Evolutionary conservation across 2,888 invertebrate species (phyloP), one percentile per base, ranked within the genome.

Genomic region (Stenoptilia bipunctidactyla): DNA sequence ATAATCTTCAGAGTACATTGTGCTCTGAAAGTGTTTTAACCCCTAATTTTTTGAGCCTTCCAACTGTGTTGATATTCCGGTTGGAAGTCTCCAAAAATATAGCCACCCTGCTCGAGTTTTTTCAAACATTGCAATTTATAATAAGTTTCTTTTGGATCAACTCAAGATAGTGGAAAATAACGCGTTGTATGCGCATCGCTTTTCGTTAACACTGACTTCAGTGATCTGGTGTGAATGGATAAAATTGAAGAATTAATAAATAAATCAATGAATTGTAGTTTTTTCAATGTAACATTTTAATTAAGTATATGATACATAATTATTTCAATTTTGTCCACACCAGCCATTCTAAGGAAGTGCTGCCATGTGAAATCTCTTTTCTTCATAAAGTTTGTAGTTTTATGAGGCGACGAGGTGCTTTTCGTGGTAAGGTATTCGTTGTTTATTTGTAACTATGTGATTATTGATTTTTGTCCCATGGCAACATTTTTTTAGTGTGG

Each of bases 101-200:
- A 12, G n/a, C 30, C 30, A 30, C 30, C n/a, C n/a, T n/a, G 12
- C 30, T 30, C n/a, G 30, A 30, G 30, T 30, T 30, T n/a, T 30
- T 30, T 30, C 30, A 30, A 30, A 30, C 3, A 20, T 20, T 20
- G 20, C 30, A 30, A 30, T 41, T 30, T 30, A 30, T n/a, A 30
- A 30, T n/a, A 12, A n/a, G 30, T 44, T 37, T 41, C 40, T 35
- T 38, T 42, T 35, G 38, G 20, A 41, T 13, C 25, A 50, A 40
- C 50, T 53, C 47, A 0, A 45, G 48, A 49, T 50, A 52, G 53
- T 59, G 58, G 58, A 3, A 4, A 13, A 5, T 34, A 63, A 61
- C 68, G 72, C 77, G 69, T 76, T 75, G 79, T 76, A 73, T 79
- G 79, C 76, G 71, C 75, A 74, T 76, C 68, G 82, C 82, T 83